Evolutionary conservation across 2,113 vertebrate genomes (phyloP).

Genomic region (Myanophis thanlyinensis): DNA sequence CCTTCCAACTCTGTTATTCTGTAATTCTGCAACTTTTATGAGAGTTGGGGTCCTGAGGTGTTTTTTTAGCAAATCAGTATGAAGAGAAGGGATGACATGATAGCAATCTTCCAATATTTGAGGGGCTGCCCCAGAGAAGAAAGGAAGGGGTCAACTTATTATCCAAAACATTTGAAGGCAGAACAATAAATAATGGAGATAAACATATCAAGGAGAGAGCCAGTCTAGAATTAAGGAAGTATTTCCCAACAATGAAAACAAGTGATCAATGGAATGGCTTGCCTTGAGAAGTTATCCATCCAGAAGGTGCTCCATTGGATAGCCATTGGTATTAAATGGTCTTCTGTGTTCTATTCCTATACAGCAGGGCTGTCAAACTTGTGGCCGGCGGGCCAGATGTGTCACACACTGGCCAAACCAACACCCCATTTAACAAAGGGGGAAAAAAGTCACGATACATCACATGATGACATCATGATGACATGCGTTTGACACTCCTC

Average conservation of each 20-base stretch:
- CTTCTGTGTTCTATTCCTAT: neutral
- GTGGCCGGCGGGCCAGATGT: too few relatives aligned
- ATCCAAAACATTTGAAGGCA: neutral
- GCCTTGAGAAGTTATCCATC: neutral
- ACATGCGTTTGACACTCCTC: too few relatives aligned
- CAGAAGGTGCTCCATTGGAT: neutral
- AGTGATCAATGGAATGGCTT: neutral
- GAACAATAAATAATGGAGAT: neutral
- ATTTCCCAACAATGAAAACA: neutral
- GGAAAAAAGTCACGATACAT: too few relatives aligned
- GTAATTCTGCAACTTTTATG: too few relatives aligned
- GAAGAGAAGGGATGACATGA: neutral
- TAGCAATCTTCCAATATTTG: neutral
- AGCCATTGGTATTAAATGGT: neutral
- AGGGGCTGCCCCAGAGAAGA: neutral
- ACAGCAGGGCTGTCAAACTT: too few relatives aligned
- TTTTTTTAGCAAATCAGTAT: too few relatives aligned
- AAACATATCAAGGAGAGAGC: neutral
- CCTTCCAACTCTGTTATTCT: too few relatives aligned
- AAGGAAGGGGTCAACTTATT: neutral
- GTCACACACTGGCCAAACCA: too few relatives aligned
- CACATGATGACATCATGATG: too few relatives aligned
- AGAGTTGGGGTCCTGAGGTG: too few relatives aligned
- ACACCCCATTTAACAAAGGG: too few relatives aligned
- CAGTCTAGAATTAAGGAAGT: neutral